These are phyloP conservation scores for Archilochus colubris DNA, from an alignment of 2,113 vertebrate species.

Conservation along the genomic window DNA sequence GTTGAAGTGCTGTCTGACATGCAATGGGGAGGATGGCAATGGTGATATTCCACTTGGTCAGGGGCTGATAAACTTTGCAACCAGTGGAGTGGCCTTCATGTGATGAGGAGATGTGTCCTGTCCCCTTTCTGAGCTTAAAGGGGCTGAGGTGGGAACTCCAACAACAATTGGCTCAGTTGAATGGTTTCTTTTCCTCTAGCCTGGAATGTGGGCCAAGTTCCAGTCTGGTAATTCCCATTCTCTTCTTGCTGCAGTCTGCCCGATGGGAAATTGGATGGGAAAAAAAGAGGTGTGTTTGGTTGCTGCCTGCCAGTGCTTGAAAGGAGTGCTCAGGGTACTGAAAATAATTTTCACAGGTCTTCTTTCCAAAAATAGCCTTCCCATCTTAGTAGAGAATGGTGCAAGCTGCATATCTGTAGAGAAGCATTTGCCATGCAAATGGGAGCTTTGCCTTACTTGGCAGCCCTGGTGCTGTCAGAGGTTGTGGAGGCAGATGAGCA, in stretches of 20 bases:
- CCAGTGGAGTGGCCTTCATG: neutral
- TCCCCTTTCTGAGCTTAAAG: neutral
- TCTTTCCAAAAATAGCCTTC: neutral
- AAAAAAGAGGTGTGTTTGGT: neutral
- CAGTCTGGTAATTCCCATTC: neutral
- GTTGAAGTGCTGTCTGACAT: neutral
- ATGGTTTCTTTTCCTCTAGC: neutral
- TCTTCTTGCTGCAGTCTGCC: neutral
- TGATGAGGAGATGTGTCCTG: neutral
- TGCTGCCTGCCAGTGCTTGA: neutral
- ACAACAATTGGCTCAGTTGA: neutral
- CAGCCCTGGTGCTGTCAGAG: accelerated
- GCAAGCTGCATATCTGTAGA: neutral
- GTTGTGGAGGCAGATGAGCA: neutral
- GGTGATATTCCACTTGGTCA: neutral
- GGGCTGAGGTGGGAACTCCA: neutral
- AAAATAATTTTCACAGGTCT: neutral
- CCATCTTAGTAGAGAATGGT: neutral
- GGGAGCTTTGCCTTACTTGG: neutral
- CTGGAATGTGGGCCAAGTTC: neutral
- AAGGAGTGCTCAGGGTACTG: neutral
- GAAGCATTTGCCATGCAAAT: accelerated
- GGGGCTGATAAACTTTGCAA: neutral
- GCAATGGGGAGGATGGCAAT: neutral
- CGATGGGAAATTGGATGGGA: neutral